phyloP scores from a whole-genome alignment of 2,113 vertebrate genomes.

The Euleptes europaea region DNA sequence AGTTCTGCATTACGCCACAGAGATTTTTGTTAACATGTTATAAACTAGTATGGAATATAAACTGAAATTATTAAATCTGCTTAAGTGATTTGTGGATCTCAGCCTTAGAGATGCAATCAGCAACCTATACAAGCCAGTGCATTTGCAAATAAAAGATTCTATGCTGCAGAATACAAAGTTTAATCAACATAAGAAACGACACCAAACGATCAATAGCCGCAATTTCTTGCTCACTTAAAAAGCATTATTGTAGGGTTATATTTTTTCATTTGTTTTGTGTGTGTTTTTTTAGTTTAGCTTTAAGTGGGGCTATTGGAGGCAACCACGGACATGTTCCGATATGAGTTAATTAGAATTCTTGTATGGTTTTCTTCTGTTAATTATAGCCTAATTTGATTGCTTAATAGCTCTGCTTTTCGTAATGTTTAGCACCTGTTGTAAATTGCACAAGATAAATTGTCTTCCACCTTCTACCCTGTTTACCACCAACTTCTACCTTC shows the following conservation, averaged over 20 bases:
- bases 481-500: slow-evolving; percentile 75
- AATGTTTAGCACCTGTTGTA: slow-evolving; percentile 87
- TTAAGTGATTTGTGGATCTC: slow-evolving; percentile 21
- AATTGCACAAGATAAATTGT: slow-evolving; percentile 82
- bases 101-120: slow-evolving; percentile 10
- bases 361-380: slow-evolving; percentile 83
- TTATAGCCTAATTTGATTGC: slow-evolving; percentile 87
- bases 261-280: slow-evolving; percentile 56
- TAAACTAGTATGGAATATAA: neutral
- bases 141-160: neutral
- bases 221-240: slow-evolving; percentile 44
- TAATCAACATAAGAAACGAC: slow-evolving; percentile 3
- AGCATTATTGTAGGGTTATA: slow-evolving; percentile 62
- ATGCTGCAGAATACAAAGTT: rapidly evolving
- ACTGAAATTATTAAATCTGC: neutral
- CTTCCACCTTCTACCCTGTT: slow-evolving; percentile 73
- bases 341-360: slow-evolving; percentile 86
- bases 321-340: slow-evolving; percentile 75
- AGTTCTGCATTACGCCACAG: neutral
- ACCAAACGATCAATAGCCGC: neutral
- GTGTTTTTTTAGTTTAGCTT: slow-evolving; percentile 36
- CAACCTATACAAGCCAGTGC: rapidly evolving
- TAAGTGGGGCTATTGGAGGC: slow-evolving; percentile 64
- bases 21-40: too few species aligned
- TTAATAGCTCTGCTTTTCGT: slow-evolving; percentile 83